phyloP scores from a whole-genome alignment of 2,888 invertebrate genomes.

The Andrena haemorrhoa region DNA sequence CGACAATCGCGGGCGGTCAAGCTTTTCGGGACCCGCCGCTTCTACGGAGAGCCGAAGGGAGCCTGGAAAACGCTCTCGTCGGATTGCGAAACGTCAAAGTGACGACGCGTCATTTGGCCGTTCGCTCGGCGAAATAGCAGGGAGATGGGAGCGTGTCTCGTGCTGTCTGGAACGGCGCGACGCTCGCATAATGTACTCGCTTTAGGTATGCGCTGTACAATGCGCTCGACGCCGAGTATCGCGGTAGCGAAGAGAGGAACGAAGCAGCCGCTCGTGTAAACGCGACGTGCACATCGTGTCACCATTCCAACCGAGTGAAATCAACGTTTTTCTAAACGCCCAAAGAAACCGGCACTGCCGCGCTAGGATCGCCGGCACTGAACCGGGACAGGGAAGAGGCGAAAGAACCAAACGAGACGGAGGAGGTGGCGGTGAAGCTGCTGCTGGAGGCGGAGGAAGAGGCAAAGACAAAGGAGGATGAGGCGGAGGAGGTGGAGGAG shows the following conservation, averaged over 20 bases:
- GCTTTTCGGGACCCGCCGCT: not conserved
- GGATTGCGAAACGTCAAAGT: not conserved
- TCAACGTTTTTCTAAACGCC: conserved; percentile 80
- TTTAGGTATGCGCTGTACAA: conserved; percentile 74
- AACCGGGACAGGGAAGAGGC: conserved; percentile 53
- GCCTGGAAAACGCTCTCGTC: no score
- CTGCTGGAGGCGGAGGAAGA: conserved; percentile 25
- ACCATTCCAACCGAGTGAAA: conserved; percentile 82
- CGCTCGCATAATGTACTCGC: conserved; percentile 64
- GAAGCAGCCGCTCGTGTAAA: conserved; percentile 62
- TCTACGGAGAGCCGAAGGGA: not conserved
- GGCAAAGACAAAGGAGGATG: conserved; percentile 52
- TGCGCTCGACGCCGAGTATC: conserved; percentile 67
- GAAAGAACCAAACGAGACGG: conserved; percentile 35
- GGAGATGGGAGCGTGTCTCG: conserved; percentile 41
- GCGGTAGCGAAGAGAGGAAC: conserved; percentile 52
- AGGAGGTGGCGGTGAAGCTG: not conserved
- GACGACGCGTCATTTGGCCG: conserved; percentile 10
- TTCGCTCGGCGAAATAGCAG: conserved; percentile 18
- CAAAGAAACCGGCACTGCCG: conserved; percentile 70
- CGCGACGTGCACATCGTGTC: conserved; percentile 77
- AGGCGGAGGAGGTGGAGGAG: conserved; percentile 62
- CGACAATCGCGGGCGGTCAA: not conserved
- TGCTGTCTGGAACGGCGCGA: conserved; percentile 44
- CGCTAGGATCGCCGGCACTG: conserved; percentile 41